These are phyloP conservation scores for Zoanthus sansibaricus DNA, from an alignment of 92 coral and sea anemone species.

Conservation along the genomic window DNA sequence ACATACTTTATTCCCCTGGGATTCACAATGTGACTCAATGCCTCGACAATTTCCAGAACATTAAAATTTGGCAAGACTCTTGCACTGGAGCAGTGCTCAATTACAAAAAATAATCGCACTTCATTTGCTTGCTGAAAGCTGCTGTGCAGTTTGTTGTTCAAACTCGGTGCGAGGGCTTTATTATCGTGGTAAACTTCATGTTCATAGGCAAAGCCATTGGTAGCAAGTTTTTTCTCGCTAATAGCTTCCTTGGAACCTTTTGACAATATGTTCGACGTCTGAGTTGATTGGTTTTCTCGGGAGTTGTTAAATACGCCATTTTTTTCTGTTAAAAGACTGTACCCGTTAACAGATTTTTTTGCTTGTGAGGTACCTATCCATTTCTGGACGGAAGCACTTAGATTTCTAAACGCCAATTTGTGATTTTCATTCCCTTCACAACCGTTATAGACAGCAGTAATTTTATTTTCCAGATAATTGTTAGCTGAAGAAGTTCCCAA, in stretches of 20 bases:
- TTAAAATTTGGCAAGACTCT: slow-evolving; percentile 81
- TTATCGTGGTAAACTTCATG: not conserved
- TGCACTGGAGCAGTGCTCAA: slow-evolving; percentile 75
- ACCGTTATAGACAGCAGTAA: not conserved
- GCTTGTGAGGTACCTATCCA: too few species aligned
- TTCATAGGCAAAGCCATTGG: not conserved
- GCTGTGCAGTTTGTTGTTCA: too few species aligned
- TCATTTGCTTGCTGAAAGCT: slow-evolving; percentile 73
- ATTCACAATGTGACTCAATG: slow-evolving; percentile 72
- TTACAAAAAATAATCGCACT: slow-evolving; percentile 86
- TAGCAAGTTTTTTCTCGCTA: not conserved
- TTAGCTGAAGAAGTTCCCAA: not conserved
- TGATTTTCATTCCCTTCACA: too few species aligned
- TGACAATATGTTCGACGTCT: not conserved
- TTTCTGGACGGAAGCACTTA: too few species aligned
- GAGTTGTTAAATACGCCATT: too few species aligned
- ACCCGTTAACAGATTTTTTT: too few species aligned
- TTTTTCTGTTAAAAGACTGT: too few species aligned
- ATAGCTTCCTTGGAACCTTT: not conserved
- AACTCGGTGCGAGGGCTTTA: too few species aligned
- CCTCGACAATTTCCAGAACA: slow-evolving; percentile 88
- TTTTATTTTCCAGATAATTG: not conserved
- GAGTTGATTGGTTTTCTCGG: slow-evolving; percentile 13
- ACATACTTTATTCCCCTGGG: slow-evolving; percentile 85
- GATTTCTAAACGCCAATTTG: too few species aligned